phyloP scores from a whole-genome alignment of 1,140 invertebrate species.

The Papilio aristodemus region DNA sequence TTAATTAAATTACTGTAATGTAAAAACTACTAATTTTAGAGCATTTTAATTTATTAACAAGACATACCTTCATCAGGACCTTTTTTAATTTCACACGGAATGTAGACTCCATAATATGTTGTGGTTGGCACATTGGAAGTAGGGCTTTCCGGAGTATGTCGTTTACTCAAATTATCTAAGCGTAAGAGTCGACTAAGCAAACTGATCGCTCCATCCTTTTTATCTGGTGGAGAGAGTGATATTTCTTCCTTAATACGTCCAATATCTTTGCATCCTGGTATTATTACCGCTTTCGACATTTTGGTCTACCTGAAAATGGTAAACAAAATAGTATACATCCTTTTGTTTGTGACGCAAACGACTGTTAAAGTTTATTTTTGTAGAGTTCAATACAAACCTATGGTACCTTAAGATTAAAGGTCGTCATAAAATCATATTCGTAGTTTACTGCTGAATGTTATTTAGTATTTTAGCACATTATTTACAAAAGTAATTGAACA shows the following conservation, averaged over 20 bases:
- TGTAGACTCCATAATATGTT: conserved; percentile 77
- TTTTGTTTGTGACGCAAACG: conserved; percentile 76
- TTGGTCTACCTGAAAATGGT: conserved; percentile 65
- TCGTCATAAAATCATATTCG: conserved; percentile 69
- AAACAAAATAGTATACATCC: conserved; percentile 67
- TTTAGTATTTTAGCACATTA: conserved; percentile 51
- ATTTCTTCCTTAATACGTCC: conserved; percentile 67
- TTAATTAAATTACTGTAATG: background rate
- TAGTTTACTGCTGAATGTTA: conserved; percentile 37
- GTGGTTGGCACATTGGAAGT: conserved; percentile 56
- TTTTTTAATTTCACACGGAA: conserved; percentile 78
- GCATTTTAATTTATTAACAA: background rate
- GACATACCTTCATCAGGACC: conserved; percentile 74
- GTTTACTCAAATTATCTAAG: conserved; percentile 61
- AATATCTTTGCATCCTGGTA: conserved; percentile 70
- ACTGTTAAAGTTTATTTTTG: conserved; percentile 63
- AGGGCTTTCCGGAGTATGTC: conserved; percentile 54
- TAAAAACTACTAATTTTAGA: background rate
- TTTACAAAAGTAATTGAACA: conserved; percentile 43
- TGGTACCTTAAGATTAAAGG: conserved; percentile 47
- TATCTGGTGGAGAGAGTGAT: conserved; percentile 62
- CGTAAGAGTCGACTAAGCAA: conserved; percentile 67
- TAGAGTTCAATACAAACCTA: conserved; percentile 38
- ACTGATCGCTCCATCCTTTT: conserved; percentile 67
- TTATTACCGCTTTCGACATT: conserved; percentile 73